Evolutionary conservation across 2,888 invertebrate genomes (phyloP).

Genomic region (Eulithis testata): DNA sequence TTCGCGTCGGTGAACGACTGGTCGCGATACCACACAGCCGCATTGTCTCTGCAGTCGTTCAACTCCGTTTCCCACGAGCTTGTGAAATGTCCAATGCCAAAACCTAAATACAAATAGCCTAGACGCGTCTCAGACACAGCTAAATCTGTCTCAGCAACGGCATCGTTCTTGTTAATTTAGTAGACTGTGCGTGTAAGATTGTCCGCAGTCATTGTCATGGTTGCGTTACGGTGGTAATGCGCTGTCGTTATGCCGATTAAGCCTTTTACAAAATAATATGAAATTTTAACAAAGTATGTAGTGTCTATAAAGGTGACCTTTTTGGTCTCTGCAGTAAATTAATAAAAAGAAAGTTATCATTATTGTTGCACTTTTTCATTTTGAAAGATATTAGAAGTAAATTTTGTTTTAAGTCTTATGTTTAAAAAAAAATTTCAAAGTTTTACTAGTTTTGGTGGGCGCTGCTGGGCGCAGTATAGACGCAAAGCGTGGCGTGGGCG

Average conservation of each 20-base stretch:
- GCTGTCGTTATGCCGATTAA: slow-evolving; percentile 47
- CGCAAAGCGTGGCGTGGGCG: slow-evolving; percentile 65
- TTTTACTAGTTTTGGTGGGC: slow-evolving; percentile 44
- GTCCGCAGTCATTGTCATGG: slow-evolving; percentile 54
- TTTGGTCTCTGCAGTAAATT: too few species aligned
- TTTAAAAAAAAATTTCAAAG: background rate
- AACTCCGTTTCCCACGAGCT: slow-evolving; percentile 84
- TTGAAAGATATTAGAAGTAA: background rate
- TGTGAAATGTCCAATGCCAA: slow-evolving; percentile 80
- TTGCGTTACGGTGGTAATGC: slow-evolving; percentile 52
- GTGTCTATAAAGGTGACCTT: too few species aligned
- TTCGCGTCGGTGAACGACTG: slow-evolving; percentile 65
- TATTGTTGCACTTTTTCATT: background rate
- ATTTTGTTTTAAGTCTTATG: background rate
- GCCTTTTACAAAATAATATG: slow-evolving; percentile 40
- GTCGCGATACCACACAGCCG: slow-evolving; percentile 71
- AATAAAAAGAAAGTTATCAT: too few species aligned
- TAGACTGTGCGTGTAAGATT: slow-evolving; percentile 56
- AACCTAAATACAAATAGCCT: slow-evolving; percentile 81
- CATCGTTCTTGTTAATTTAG: slow-evolving; percentile 59
- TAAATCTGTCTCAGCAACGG: slow-evolving; percentile 76
- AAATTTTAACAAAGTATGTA: background rate
- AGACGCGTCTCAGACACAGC: slow-evolving; percentile 81
- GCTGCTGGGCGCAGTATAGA: slow-evolving; percentile 43
- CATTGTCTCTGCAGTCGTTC: slow-evolving; percentile 83